Evolutionary conservation across 2,888 invertebrate genomes (phyloP), one percentile per base, ranked within the genome.

Genomic region (Lumbricus terrestris): DNA sequence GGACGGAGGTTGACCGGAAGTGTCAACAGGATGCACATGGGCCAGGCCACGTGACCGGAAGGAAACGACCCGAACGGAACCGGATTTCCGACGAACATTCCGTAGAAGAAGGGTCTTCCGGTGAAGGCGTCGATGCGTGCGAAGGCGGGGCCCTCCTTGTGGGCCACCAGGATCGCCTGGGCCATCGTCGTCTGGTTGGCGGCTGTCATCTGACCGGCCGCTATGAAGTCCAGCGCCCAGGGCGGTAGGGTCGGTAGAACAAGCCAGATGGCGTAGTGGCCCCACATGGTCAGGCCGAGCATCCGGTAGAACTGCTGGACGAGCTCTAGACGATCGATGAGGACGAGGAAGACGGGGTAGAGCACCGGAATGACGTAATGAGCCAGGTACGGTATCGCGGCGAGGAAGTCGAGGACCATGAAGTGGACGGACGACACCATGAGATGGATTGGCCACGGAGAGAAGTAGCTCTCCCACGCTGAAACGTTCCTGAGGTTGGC

Each of bases 31-130:
- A 91, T 89, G 35, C 90, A 90, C 88, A 85, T 88, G 11, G 92
- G 91, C 92, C 92, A 92, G 23, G 91, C 90, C 82, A 92, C 92
- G 89, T 92, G 92, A n/a, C 92, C 92, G 34, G 92, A 92, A 83
- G 92, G 92, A 89, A 92, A 92, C 35, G 92, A 91, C 11, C 90
- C 92, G 89, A 91, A 92, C 47, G 92, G 92, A 33, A 92, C 90
- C 20, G 92, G 92, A 83, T 92, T 92, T 20, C 91, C 91, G 40
- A 23, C 47, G 82, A 92, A 92, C 92, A 92, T 92, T 88, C 92
- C 91, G 91, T 89, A 92, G 90, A 92, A 92, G 91, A 92, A 92
- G 1, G 90, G 90, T 29, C 91, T n/a, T 42, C 92, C 92, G 33
- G 90, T 91, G 33, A 89, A 16, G 33, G 37, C 40, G 89, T 92